Evolutionary conservation across 2,113 vertebrate genomes (phyloP).

Genomic region (Charina bottae): DNA sequence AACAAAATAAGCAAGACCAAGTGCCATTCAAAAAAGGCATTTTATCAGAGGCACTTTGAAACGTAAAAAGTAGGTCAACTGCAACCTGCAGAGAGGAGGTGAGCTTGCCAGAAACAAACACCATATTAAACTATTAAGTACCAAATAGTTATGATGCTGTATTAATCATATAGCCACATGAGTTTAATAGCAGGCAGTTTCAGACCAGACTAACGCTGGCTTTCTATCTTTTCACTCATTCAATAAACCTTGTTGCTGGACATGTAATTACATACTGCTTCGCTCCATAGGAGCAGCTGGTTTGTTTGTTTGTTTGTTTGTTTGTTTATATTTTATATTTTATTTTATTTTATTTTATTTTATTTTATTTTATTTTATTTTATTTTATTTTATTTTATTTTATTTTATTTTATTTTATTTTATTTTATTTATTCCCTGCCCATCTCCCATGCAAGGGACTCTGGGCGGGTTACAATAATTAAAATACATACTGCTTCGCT

Average conservation of each 20-base stretch:
- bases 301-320: too few relatives aligned
- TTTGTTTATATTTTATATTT: too few relatives aligned
- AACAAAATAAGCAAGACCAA: neutral
- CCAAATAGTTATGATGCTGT: neutral
- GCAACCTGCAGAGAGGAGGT: neutral
- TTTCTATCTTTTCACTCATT: neutral
- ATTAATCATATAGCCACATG: neutral
- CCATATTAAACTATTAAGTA: neutral
- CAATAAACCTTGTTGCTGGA: neutral
- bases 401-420: too few relatives aligned
- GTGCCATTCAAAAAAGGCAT: neutral
- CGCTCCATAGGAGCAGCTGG: constrained; percentile 4
- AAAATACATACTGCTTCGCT: neutral
- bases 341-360: too few relatives aligned
- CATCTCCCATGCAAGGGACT: too few relatives aligned
- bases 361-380: too few relatives aligned
- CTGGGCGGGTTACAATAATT: too few relatives aligned
- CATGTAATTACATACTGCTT: neutral
- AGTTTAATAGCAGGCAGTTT: neutral
- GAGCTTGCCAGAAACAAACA: constrained; percentile 1
- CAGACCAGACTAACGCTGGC: neutral
- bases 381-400: too few relatives aligned
- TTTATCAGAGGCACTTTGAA: neutral
- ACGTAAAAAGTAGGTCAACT: neutral
- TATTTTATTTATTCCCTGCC: too few relatives aligned